Conservation (phyloP, 2,113 vertebrate species). For the Gobius niger region DNA sequence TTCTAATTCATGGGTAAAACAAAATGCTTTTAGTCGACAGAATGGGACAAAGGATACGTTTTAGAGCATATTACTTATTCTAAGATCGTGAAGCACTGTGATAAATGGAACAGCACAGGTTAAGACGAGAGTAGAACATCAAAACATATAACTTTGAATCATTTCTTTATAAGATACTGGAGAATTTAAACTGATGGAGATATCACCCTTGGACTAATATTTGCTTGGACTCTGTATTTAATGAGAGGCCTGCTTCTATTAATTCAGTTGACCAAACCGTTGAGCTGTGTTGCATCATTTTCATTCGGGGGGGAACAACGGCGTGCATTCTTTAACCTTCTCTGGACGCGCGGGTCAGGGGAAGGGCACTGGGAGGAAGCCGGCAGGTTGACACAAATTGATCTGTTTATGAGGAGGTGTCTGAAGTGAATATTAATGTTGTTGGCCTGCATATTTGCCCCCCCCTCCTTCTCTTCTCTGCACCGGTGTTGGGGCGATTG, state of each 20-base stretch:
- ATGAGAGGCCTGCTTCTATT: not conserved
- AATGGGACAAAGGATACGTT: no score
- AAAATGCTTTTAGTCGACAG: no score
- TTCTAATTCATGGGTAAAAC: no score
- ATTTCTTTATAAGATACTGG: no score
- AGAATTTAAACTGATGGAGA: no score
- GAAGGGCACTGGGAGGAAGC: not conserved
- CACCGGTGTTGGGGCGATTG: conserved; percentile 4
- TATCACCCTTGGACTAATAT: no score
- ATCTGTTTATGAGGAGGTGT: conserved; percentile 24
- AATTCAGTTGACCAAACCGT: not conserved
- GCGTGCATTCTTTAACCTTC: not conserved
- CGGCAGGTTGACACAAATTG: conserved; percentile 10
- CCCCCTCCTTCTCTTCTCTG: not conserved
- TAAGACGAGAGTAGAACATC: no score
- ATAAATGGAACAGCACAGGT: no score
- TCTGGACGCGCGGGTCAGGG: conserved; percentile 3
- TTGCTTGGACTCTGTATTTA: not conserved
- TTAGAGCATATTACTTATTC: no score
- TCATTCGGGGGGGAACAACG: not conserved
- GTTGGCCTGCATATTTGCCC: conserved; percentile 15
- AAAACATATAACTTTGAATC: no score
- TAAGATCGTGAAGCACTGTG: no score
- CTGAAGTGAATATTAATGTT: conserved; percentile 16
- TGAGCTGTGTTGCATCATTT: not conserved